phyloP scores from a whole-genome alignment of 2,113 vertebrate genomes.

The Atractosteus spatula region DNA sequence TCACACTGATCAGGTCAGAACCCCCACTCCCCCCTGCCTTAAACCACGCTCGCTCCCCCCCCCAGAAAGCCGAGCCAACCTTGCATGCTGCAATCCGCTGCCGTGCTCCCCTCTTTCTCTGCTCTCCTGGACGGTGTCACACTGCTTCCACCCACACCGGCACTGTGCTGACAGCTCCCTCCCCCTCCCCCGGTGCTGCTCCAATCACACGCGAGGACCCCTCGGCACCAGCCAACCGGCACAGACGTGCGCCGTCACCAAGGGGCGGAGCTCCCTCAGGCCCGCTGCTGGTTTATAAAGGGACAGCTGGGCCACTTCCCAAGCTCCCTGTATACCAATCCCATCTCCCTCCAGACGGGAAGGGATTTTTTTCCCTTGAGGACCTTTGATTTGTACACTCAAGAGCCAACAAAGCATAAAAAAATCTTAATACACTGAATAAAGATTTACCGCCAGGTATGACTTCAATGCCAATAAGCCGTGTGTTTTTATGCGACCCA shows the following conservation, averaged over 20 bases:
- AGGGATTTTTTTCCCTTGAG: background rate
- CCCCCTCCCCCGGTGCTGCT: slow-evolving; percentile 50
- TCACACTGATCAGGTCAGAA: slow-evolving; percentile 38
- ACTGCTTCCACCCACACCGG: too few species aligned
- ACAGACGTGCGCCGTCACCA: slow-evolving; percentile 62
- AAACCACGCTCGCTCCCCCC: slow-evolving; percentile 53
- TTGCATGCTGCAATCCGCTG: slow-evolving; percentile 75
- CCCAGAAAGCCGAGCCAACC: slow-evolving; percentile 56
- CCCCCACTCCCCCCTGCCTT: slow-evolving; percentile 46
- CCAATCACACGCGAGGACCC: slow-evolving; percentile 55
- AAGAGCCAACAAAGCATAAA: too few species aligned
- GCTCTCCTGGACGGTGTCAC: slow-evolving; percentile 30
- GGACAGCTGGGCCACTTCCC: slow-evolving; percentile 64
- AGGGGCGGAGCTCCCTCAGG: slow-evolving; percentile 20
- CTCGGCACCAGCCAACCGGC: slow-evolving; percentile 64
- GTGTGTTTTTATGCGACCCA: too few species aligned
- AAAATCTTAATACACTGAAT: too few species aligned
- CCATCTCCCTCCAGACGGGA: slow-evolving; percentile 1
- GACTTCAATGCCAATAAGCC: too few species aligned
- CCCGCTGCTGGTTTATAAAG: slow-evolving; percentile 73
- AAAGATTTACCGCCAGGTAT: too few species aligned
- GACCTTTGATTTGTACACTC: too few species aligned
- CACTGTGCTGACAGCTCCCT: slow-evolving; percentile 63
- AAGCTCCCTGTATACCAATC: slow-evolving; percentile 36
- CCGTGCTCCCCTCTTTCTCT: slow-evolving; percentile 66